Percentiles rank a stretch among this genome's conserved stretches.
These are phyloP conservation scores for Crax fasciolata DNA, from an alignment of 2,797 vertebrate genomes.

Conservation along the genomic window DNA sequence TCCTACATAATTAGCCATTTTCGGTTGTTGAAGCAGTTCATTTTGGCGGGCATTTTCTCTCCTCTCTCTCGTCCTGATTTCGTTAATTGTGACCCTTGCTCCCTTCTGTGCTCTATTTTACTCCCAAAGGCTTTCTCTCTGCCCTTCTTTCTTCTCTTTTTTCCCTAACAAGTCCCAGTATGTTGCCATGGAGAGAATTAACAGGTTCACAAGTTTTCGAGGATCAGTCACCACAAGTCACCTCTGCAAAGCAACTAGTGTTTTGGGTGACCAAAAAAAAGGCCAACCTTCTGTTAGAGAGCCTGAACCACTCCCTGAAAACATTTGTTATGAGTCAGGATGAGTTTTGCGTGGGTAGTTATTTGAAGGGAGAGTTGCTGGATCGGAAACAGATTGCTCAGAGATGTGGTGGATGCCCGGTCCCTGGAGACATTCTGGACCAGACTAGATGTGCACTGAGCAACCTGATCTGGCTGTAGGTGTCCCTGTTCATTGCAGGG, in stretches of 20 bases:
- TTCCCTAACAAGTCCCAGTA: neutral
- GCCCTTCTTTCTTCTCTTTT: neutral
- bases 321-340: neutral
- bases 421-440: too few species aligned
- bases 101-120: neutral
- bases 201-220: slow-evolving; percentile 23
- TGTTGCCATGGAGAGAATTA: slow-evolving; percentile 74
- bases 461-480: too few species aligned
- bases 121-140: neutral
- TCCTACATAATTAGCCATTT: slow-evolving; percentile 76
- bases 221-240: neutral
- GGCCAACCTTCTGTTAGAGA: neutral
- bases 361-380: neutral
- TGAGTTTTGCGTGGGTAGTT: neutral
- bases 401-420: too few species aligned
- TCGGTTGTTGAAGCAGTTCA: slow-evolving; percentile 61
- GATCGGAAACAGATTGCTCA: neutral
- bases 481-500: too few species aligned
- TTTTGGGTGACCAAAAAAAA: neutral
- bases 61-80: slow-evolving; percentile 2
- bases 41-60: slow-evolving; percentile 63
- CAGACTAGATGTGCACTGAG: too few species aligned
- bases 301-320: neutral
- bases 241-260: neutral
- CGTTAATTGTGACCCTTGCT: slow-evolving; percentile 21